A percentile compares a stretch with the other conserved stretches of the same genome.
Conservation (phyloP, 2,888 invertebrate genomes). For the Eilema griseolum region DNA sequence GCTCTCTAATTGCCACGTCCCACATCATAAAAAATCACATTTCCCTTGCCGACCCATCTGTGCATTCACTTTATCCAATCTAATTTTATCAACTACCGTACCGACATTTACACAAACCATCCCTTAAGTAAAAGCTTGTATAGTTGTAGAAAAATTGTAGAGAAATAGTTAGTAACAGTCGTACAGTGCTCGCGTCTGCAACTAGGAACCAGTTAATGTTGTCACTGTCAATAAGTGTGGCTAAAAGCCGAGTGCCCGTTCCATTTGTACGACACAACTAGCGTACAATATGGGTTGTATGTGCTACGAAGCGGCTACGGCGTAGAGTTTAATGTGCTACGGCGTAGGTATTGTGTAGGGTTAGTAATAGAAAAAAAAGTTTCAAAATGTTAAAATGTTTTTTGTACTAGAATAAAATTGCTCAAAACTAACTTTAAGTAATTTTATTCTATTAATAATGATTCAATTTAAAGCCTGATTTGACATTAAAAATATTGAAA, state of each 20-base stretch:
- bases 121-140: not conserved
- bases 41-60: too few species aligned
- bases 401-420: too few species aligned
- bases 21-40: too few species aligned
- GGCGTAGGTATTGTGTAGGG: not conserved
- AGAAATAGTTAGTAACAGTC: not conserved
- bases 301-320: not conserved
- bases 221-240: conserved; percentile 6
- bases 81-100: too few species aligned
- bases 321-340: not conserved
- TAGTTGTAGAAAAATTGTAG: not conserved
- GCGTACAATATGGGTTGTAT: not conserved
- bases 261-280: not conserved
- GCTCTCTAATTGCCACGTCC: too few species aligned
- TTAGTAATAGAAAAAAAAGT: not conserved
- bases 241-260: not conserved
- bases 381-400: not conserved
- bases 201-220: not conserved
- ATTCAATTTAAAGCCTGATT: too few species aligned
- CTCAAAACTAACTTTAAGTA: too few species aligned
- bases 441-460: too few species aligned
- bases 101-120: not conserved
- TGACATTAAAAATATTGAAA: too few species aligned
- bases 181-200: not conserved
- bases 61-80: too few species aligned